Evolutionary conservation across 2,113 vertebrate species (phyloP), one percentile per base, ranked within the genome.

Genomic region (Sisor rabdophorus): DNA sequence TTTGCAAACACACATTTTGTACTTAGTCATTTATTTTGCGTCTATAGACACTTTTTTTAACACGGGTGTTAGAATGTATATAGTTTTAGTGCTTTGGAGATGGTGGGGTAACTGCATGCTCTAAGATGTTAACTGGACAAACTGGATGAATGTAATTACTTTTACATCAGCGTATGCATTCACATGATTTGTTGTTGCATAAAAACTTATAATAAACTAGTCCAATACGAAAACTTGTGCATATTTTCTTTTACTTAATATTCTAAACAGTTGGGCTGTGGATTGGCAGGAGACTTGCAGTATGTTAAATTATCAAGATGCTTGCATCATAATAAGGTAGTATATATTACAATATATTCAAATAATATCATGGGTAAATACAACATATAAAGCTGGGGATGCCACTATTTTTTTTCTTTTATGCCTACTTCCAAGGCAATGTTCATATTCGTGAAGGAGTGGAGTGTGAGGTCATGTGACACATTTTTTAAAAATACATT

Each of bases 81-180:
- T 58, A 72, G 55, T 30, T 61, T n/a, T 54, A 30, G n/a, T 36
- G 28, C 22, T 52, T 55, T 58, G 48, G 63, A 60, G 48, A 44
- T 32, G 74, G 71, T 59, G 50, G 68, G 78, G 58, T 70, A 73
- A 71, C 69, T 80, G 81, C 81, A 82, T 82, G 81, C 69, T 73
- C 52, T 80, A n/a, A 75, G 65, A 77, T 77, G 78, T 75, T 77
- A 77, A 50, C 56, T 76, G 60, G 60, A 79, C 69, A 69, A 73
- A 69, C 65, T 82, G 69, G 74, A 76, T 77, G 77, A 69, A 69
- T 80, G 78, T 83, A 52, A 69, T 69, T 28, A 71, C 75, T 83
- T 76, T 58, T 80, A 77, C 78, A 80, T 79, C 81, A 71, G 78
- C 81, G 70, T 80, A 55, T 80, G 78, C 81, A 80, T 79, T 74